These are phyloP conservation scores for Daktulosphaira vitifoliae DNA, from an alignment of 1,140 invertebrate genomes.

Conservation along the genomic window DNA sequence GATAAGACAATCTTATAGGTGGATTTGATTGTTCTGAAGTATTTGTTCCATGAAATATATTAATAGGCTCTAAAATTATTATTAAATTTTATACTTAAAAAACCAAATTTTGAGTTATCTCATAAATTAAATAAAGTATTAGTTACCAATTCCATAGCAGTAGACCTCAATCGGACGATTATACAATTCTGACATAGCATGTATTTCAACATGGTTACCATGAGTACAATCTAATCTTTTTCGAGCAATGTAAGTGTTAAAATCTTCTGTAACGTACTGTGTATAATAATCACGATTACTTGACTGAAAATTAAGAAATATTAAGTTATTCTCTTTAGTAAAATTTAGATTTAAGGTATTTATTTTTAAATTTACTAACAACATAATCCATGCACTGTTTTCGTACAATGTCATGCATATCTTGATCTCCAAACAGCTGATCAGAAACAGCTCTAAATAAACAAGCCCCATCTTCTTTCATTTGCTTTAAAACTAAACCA, in stretches of 20 bases:
- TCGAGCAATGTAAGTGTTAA: slow-evolving; percentile 72
- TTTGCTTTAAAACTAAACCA: slow-evolving; percentile 76
- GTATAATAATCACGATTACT: slow-evolving; percentile 85
- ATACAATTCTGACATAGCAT: slow-evolving; percentile 88
- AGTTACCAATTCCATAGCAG: slow-evolving; percentile 69
- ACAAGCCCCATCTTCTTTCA: slow-evolving; percentile 89
- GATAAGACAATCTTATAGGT: slow-evolving; percentile 83
- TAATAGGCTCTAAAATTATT: slow-evolving; percentile 67
- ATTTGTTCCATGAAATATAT: slow-evolving; percentile 73
- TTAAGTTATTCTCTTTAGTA: no score
- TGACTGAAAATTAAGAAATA: slow-evolving; percentile 46
- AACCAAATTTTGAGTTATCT: neutral
- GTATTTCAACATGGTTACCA: slow-evolving; percentile 91
- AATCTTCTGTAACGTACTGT: slow-evolving; percentile 90
- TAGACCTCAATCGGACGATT: slow-evolving; percentile 89
- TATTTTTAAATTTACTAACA: slow-evolving; percentile 55
- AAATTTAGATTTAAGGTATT: no score
- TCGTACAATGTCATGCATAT: slow-evolving; percentile 77
- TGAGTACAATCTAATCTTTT: slow-evolving; percentile 71
- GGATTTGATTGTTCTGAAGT: slow-evolving; percentile 60
- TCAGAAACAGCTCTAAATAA: slow-evolving; percentile 85
- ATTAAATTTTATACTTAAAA: no score
- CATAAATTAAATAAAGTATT: neutral
- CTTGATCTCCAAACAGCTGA: slow-evolving; percentile 88
- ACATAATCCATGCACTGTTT: slow-evolving; percentile 91